phyloP scores from a whole-genome alignment of 30 jellyfish, hydroid and myxozoan genomes.

The Cassiopea xamachana region DNA sequence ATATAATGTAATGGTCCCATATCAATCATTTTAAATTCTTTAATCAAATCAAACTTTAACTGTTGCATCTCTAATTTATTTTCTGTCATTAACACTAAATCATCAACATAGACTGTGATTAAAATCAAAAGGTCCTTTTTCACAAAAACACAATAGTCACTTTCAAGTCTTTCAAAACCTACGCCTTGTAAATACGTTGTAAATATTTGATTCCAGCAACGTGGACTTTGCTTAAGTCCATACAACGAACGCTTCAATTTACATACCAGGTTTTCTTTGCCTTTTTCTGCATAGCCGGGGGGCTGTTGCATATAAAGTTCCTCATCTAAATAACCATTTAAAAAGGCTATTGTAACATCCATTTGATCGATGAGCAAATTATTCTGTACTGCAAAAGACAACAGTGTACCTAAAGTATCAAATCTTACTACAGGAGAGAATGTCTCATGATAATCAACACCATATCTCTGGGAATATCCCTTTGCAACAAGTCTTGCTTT shows the following conservation, averaged over 20 bases:
- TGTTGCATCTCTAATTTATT: background rate
- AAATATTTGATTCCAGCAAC: conserved; percentile 44
- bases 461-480: conserved; percentile 43
- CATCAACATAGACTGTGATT: conserved; percentile 32
- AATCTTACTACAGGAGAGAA: conserved; percentile 42
- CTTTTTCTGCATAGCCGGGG: conserved; percentile 16
- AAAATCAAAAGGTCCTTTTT: background rate
- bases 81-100: conserved; percentile 1
- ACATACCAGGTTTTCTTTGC: conserved; percentile 19
- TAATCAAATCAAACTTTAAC: background rate
- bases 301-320: conserved; percentile 37
- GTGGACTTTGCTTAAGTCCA: conserved; percentile 48
- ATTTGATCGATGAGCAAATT: conserved; percentile 48
- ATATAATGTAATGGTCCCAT: conserved; percentile 39
- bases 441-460: conserved; percentile 64
- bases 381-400: conserved; percentile 41
- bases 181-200: background rate
- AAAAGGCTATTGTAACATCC: conserved; percentile 59
- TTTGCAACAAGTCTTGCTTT: conserved; percentile 57
- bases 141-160: background rate
- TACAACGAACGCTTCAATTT: conserved; percentile 29
- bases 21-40: conserved; percentile 21
- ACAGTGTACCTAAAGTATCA: conserved; percentile 34
- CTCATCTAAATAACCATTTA: conserved; percentile 9
- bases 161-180: background rate